A percentile compares a stretch with the other conserved stretches of the same genome.
Conservation (phyloP, 2,888 invertebrate genomes). For the Metacarcinus magister region DNA sequence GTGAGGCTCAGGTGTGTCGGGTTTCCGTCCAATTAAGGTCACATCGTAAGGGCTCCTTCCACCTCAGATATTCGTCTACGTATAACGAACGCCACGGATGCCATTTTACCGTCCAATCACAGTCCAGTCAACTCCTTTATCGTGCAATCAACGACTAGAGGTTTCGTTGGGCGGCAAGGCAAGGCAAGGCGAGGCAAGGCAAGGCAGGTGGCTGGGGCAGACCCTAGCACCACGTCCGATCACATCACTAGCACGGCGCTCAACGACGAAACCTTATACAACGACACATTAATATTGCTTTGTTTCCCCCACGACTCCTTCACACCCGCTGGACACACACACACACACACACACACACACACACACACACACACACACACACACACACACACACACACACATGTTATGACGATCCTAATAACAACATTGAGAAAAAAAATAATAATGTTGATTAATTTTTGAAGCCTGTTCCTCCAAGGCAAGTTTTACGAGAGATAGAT, state of each 20-base stretch:
- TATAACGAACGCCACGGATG: slow-evolving; percentile 47
- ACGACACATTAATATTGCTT: slow-evolving; percentile 47
- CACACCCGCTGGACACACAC: background rate
- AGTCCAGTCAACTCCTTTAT: slow-evolving; percentile 44
- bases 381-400: slow-evolving; percentile 16
- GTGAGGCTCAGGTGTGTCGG: slow-evolving; percentile 58
- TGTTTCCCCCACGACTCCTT: slow-evolving; percentile 31
- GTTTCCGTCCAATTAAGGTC: slow-evolving; percentile 72
- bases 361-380: slow-evolving; percentile 48
- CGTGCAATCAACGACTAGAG: slow-evolving; percentile 51
- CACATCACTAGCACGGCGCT: background rate
- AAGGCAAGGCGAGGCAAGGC: background rate
- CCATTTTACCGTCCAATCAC: slow-evolving; percentile 64
- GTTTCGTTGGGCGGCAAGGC: slow-evolving; percentile 8
- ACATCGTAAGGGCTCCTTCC: slow-evolving; percentile 61
- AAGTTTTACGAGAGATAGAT: background rate
- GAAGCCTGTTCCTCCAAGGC: background rate
- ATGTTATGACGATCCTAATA: background rate
- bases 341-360: slow-evolving; percentile 49
- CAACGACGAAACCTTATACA: slow-evolving; percentile 1
- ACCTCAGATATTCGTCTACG: slow-evolving; percentile 57
- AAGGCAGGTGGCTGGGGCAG: background rate
- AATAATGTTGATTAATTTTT: background rate
- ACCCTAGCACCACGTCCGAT: background rate
- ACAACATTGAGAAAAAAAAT: background rate